These are phyloP conservation scores for Rhabditophanes sp. DNA, from an alignment of 2,888 invertebrate genomes.

Conservation along the genomic window DNA sequence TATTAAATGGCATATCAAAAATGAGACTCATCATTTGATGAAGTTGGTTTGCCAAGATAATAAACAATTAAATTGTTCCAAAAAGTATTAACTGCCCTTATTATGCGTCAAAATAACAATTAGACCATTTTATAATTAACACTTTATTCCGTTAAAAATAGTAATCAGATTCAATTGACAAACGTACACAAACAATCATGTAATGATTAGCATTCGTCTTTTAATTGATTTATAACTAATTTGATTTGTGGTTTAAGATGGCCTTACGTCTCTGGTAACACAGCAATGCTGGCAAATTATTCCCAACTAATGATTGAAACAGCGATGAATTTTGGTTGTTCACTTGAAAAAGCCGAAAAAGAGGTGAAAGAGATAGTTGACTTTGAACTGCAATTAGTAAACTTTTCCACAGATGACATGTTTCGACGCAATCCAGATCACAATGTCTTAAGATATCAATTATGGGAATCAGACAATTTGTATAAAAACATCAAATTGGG, in stretches of 20 bases:
- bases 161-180: too few species aligned
- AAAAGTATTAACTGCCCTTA: too few species aligned
- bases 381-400: constrained; percentile 32
- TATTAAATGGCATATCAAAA: too few species aligned
- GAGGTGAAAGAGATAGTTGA: constrained; percentile 36
- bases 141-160: too few species aligned
- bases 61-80: too few species aligned
- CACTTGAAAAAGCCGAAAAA: constrained; percentile 4
- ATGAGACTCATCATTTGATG: too few species aligned
- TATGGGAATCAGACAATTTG: constrained; percentile 15
- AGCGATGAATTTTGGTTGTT: constrained; percentile 18
- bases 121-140: too few species aligned
- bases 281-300: constrained; percentile 34
- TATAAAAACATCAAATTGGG: constrained; percentile 25
- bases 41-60: too few species aligned
- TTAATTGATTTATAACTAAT: too few species aligned
- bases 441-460: constrained; percentile 31
- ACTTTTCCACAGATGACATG: constrained; percentile 33
- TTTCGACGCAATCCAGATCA: constrained; percentile 30
- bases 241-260: constrained; percentile 31
- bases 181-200: too few species aligned
- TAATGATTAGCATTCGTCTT: too few species aligned
- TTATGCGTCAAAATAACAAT: too few species aligned
- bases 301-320: constrained; percentile 31
- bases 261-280: constrained; percentile 30